Conservation (phyloP, 2,113 vertebrate genomes). For the Oenanthe oenanthe region DNA sequence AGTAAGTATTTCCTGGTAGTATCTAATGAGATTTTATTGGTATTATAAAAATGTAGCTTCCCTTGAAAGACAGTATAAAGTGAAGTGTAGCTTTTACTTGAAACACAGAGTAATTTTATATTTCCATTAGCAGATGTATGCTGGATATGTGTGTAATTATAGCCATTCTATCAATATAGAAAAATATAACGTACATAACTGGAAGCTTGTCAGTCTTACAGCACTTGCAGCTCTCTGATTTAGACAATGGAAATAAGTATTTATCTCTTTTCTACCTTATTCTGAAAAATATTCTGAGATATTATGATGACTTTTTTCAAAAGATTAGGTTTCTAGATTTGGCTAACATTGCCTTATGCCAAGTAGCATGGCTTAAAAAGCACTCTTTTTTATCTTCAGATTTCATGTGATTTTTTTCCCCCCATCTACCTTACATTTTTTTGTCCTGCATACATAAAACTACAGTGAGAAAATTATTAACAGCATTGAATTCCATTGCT, state of each 20-base stretch:
- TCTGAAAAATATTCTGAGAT: not conserved
- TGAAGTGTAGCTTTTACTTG: not conserved
- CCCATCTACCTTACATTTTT: not conserved
- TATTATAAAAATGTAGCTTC: not conserved
- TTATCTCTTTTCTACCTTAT: not conserved
- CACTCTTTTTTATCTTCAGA: not conserved
- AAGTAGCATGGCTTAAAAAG: not conserved
- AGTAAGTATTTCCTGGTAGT: not conserved
- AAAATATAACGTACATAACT: not conserved
- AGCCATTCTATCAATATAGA: not conserved
- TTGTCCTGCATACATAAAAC: not conserved
- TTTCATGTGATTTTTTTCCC: not conserved
- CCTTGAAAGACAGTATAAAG: not conserved
- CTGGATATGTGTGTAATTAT: not conserved
- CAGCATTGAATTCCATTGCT: not conserved
- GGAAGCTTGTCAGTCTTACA: not conserved
- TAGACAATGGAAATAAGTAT: not conserved
- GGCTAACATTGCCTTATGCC: not conserved
- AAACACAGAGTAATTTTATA: not conserved
- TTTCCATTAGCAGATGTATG: not conserved
- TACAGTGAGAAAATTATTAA: constrained; percentile 3
- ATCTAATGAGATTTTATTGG: not conserved
- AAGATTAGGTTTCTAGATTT: not conserved
- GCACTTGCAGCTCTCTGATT: not conserved
- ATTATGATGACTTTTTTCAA: not conserved